Base-by-base conservation (phyloP, 2,888 invertebrate genomes). In the Hedychridium roseum region DNA sequence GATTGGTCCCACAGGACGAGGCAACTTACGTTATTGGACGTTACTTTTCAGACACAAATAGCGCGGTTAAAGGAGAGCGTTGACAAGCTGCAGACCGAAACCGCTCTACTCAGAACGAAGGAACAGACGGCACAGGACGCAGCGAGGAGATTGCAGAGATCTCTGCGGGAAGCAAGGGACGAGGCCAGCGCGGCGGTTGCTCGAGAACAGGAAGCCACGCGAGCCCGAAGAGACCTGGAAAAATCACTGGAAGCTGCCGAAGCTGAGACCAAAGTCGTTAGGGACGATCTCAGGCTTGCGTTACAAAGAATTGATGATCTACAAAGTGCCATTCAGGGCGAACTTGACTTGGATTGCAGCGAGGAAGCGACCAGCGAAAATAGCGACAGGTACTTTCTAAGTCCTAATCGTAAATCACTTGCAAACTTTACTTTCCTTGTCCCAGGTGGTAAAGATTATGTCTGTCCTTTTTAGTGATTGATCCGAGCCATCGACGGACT, bases 241-340 rank as follows among this genome's bases (percentile, higher is more conserved):
- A 88, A 90, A 64, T 84, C 86, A 31, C 83, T 89, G 39, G 87
- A 88, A 49, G 83, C 86, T 17, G 84, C 90, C 39, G 86, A 90
- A 67, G 83, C 89, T 23, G 88, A 92, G 79, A 84, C 86, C 41
- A 80, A 89, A 62, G 84, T 88, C 57, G 85, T 92, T 31, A 80
- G 87, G 71, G 86, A 89, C 77, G 96, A 97, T 80, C 85, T 97
- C 32, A 85, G 94, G 41, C 82, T 96, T 43, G 96, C 97, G 2
- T 84, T 94, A 48, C 88, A 95, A 57, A 84, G 97, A 51, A 95
- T 96, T 63, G 88, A 94, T 35, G 95, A 95, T 73, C 82, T 97
- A 56, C 96, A 96, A 76, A 89, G 92, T 70, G 96, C 95, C 52
- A 91, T 97, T 76, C 93, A 94, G 61, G 94, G 91, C 0, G 92